Evolutionary conservation across 2,888 invertebrate genomes (phyloP).

Genomic region (Chaetogeoica ovagalla): DNA sequence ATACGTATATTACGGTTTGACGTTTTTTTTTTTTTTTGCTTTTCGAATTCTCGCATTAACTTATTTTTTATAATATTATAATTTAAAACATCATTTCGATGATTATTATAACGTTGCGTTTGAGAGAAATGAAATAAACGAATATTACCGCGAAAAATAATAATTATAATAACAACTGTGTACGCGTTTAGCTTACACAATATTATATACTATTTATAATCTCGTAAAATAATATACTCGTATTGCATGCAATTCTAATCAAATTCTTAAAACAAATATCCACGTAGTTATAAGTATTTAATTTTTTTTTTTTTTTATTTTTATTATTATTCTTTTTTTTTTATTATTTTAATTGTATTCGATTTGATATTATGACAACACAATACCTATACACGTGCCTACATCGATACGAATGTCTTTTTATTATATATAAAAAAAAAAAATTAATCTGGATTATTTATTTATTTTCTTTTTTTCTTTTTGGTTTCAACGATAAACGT

Average conservation of each 20-base stretch:
- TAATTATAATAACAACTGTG: not conserved
- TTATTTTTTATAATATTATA: slow-evolving; percentile 22
- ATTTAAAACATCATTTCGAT: not conserved
- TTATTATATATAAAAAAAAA: not conserved
- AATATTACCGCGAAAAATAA: not conserved
- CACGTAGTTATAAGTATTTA: slow-evolving; percentile 1
- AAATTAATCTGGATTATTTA: not conserved
- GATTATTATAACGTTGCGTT: not conserved
- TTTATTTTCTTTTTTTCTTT: not conserved
- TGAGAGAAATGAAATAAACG: no score
- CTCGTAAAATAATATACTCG: not conserved
- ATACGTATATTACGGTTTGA: slow-evolving; percentile 6
- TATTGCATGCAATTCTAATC: slow-evolving; percentile 31
- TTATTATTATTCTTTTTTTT: not conserved
- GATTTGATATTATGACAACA: not conserved
- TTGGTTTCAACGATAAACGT: not conserved
- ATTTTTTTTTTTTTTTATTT: not conserved
- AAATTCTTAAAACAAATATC: slow-evolving; percentile 13
- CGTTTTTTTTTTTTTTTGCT: not conserved
- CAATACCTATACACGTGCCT: not conserved
- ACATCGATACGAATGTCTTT: no score
- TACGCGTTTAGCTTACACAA: not conserved
- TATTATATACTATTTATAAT: not conserved
- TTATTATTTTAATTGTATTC: slow-evolving; percentile 1
- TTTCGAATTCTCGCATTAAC: slow-evolving; percentile 25